Conservation (phyloP, 2,888 invertebrate species). For the Busseola fusca region DNA sequence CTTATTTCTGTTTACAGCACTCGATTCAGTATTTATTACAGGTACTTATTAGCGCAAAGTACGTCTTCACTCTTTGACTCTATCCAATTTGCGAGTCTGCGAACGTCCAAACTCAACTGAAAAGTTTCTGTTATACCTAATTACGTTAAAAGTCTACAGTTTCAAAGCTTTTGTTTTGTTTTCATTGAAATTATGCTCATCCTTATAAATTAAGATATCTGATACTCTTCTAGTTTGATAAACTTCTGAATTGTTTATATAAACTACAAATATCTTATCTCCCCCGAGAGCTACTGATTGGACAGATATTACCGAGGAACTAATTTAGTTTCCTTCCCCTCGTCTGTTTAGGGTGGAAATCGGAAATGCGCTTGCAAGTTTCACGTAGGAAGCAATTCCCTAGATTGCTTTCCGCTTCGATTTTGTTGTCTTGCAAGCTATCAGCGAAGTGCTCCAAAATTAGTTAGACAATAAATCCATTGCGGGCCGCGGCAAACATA, state of each 20-base stretch:
- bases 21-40: slow-evolving; percentile 14
- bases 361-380: slow-evolving; percentile 51
- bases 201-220: slow-evolving; percentile 28
- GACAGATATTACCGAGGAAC: slow-evolving; percentile 43
- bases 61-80: not conserved
- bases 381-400: slow-evolving; percentile 46
- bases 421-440: slow-evolving; percentile 43
- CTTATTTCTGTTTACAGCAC: slow-evolving; percentile 22
- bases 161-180: slow-evolving; percentile 40
- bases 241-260: slow-evolving; percentile 32
- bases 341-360: slow-evolving; percentile 57
- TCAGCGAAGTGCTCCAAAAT: slow-evolving; percentile 40
- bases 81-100: slow-evolving; percentile 25
- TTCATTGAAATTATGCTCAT: slow-evolving; percentile 6
- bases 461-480: slow-evolving; percentile 44
- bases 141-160: slow-evolving; percentile 24
- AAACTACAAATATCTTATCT: slow-evolving; percentile 42
- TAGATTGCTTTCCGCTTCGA: slow-evolving; percentile 51
- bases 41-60: slow-evolving; percentile 18
- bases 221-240: slow-evolving; percentile 34
- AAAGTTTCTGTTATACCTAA: slow-evolving; percentile 31
- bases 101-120: slow-evolving; percentile 12
- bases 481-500: slow-evolving; percentile 13
- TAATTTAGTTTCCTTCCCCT: slow-evolving; percentile 50
- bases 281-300: slow-evolving; percentile 40